Evolutionary conservation across 2,888 invertebrate genomes (phyloP).

Genomic region (Dione juno): DNA sequence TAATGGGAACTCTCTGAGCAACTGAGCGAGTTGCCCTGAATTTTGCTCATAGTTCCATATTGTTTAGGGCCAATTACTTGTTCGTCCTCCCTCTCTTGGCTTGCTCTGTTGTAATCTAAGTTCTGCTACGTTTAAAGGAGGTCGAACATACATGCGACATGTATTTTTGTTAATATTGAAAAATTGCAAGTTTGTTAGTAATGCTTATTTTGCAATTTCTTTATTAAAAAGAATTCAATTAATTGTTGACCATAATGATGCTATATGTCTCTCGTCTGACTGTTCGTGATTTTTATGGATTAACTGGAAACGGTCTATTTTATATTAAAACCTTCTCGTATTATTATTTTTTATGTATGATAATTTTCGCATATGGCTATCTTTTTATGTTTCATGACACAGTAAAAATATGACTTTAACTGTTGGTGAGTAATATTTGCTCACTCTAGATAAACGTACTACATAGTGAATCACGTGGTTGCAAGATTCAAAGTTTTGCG

Average conservation of each 20-base stretch:
- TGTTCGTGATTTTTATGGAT: no score
- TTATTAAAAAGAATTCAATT: not conserved
- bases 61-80: not conserved
- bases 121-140: slow-evolving; percentile 3
- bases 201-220: not conserved
- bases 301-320: not conserved
- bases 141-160: not conserved
- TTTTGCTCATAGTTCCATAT: not conserved
- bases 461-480: not conserved
- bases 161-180: not conserved
- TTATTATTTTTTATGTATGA: not conserved
- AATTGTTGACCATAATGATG: not conserved
- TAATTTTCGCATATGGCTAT: not conserved
- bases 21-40: slow-evolving; percentile 11
- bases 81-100: not conserved
- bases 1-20: not conserved
- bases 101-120: not conserved
- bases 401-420: not conserved
- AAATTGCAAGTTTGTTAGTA: not conserved
- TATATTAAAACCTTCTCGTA: not conserved
- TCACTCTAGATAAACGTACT: not conserved
- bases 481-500: not conserved
- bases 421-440: not conserved
- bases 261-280: not conserved
- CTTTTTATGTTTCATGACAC: not conserved